A percentile compares a stretch with the other conserved stretches of the same genome.
Evolutionary conservation across 2,888 invertebrate genomes (phyloP).

Genomic region (Parasteatoda lunata): DNA sequence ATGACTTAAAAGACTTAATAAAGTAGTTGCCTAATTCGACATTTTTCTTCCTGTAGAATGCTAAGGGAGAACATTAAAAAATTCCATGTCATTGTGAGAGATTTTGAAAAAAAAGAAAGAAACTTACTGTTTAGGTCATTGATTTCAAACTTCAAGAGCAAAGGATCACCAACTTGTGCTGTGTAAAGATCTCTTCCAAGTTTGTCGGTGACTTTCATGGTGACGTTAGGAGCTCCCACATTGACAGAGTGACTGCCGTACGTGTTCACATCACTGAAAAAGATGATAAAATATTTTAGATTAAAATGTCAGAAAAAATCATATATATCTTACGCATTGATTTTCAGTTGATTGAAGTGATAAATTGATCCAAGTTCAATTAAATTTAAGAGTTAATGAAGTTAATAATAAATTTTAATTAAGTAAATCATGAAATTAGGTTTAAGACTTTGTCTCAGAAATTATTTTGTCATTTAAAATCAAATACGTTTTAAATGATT

Average conservation of each 20-base stretch:
- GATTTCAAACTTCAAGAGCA: conserved; percentile 92
- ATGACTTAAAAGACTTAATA: too few relatives aligned
- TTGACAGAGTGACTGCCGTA: conserved; percentile 90
- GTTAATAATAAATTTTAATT: too few relatives aligned
- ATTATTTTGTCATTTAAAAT: too few relatives aligned
- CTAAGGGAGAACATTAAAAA: too few relatives aligned
- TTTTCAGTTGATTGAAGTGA: background rate
- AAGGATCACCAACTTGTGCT: conserved; percentile 93
- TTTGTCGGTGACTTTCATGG: conserved; percentile 83
- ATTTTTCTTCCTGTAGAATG: too few relatives aligned
- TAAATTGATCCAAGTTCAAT: background rate
- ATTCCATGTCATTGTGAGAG: too few relatives aligned
- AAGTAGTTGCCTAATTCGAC: too few relatives aligned
- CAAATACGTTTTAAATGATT: too few relatives aligned
- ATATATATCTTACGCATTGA: background rate
- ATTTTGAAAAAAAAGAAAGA: background rate
- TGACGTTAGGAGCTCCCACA: conserved; percentile 94
- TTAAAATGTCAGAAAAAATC: background rate
- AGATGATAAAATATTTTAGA: background rate
- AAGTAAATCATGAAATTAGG: too few relatives aligned
- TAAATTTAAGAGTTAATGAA: background rate
- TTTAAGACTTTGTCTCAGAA: too few relatives aligned
- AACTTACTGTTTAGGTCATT: conserved; percentile 86
- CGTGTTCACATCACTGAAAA: conserved; percentile 83
- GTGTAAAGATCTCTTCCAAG: conserved; percentile 88